Evolutionary conservation across 2,797 vertebrate species (phyloP), one percentile per base, ranked within the genome.

Genomic region (Lithobates sylvaticus): DNA sequence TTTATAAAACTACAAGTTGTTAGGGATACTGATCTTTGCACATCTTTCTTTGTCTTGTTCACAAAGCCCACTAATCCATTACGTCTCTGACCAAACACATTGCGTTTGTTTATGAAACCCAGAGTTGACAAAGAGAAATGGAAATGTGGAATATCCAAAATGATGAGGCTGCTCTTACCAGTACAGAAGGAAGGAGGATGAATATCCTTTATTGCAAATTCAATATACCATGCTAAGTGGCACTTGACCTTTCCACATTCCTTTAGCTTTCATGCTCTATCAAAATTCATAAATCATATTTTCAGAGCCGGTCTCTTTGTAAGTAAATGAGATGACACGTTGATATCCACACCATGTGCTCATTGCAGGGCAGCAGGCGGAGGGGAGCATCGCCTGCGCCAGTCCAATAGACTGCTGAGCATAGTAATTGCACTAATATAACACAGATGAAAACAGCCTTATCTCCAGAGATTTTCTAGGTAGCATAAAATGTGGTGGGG

Each of bases 181-280:
- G 47, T 54, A 47, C 2, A 15, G 42, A 21, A 16, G 67, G 32
- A 70, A 58, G 44, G 27, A 47, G 39, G 69, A 23, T 71, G 77
- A 81, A 78, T 85, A 78, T 72, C 54, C 32, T 86, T 84, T 58
- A 86, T 82, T 71, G 50, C 67, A 76, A 76, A 86, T 82, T 65
- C 85, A 86, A 77, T 86, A 71, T 47, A 71, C 79, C 34, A 7
- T 47, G 54, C 84, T 72, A 82, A 86, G 67, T 81, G 79, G 47
- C 79, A 83, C 80, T 86, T 86, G 79, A 86, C 85, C 85, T 86
- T 86, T 83, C 39, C 26, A 69, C 64, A 76, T 86, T 86, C 78
- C 27, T 47, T 76, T 81, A 70, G 74, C 67, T 86, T 86, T 83
- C 72, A 83, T 78, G 80, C 75, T 83, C 50, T 77, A 86, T 86